phyloP scores from a whole-genome alignment of 2,888 invertebrate species.

The Busseola fusca region DNA sequence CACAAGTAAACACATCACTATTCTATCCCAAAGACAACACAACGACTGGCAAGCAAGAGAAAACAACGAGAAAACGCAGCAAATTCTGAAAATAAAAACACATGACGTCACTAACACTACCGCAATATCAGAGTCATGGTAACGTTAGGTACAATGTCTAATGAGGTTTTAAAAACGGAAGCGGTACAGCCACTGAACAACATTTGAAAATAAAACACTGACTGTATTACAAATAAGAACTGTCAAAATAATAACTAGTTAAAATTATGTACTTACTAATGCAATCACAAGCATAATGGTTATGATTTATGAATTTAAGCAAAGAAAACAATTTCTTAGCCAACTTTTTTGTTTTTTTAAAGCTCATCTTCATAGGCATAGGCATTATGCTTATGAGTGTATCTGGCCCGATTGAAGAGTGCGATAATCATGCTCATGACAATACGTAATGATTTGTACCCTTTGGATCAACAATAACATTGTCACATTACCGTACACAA shows the following conservation, averaged over 20 bases:
- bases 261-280: slow-evolving; percentile 54
- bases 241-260: slow-evolving; percentile 53
- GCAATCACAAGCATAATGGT: slow-evolving; percentile 56
- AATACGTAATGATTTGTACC: slow-evolving; percentile 43
- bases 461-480: slow-evolving; percentile 27
- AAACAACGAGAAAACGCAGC: slow-evolving; percentile 70
- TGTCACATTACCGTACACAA: slow-evolving; percentile 38
- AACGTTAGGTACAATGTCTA: slow-evolving; percentile 51
- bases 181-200: slow-evolving; percentile 64
- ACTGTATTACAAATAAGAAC: slow-evolving; percentile 54
- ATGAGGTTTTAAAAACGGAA: slow-evolving; percentile 57
- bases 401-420: slow-evolving; percentile 49
- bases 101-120: slow-evolving; percentile 62
- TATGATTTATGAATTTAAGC: slow-evolving; percentile 31
- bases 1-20: slow-evolving; percentile 52
- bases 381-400: slow-evolving; percentile 54
- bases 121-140: slow-evolving; percentile 51
- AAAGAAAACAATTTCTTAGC: background rate
- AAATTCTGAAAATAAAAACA: slow-evolving; percentile 70
- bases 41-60: slow-evolving; percentile 67
- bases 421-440: slow-evolving; percentile 60
- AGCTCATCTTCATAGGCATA: slow-evolving; percentile 21
- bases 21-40: slow-evolving; percentile 21
- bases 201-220: slow-evolving; percentile 63
- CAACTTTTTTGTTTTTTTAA: slow-evolving; percentile 2